Evolutionary conservation across 2,113 vertebrate genomes (phyloP).

Genomic region (Syngnathus scovelli): DNA sequence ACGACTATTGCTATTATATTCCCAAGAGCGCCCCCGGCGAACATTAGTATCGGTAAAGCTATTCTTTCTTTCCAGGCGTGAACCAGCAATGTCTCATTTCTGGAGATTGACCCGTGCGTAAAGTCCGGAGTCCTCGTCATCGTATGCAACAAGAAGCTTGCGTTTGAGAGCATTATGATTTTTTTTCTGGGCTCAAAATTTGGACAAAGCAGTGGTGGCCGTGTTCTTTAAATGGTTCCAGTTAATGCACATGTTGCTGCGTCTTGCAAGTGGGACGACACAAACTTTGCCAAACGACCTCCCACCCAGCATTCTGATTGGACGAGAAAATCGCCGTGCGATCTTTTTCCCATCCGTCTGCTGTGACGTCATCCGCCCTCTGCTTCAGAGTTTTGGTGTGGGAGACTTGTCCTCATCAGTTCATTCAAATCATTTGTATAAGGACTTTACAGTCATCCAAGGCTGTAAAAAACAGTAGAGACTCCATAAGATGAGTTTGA

Average conservation of each 20-base stretch:
- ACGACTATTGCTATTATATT: constrained; percentile 91
- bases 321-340: not conserved
- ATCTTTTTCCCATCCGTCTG: not conserved
- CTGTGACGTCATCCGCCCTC: constrained; percentile 21
- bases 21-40: constrained; percentile 88
- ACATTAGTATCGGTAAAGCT: constrained; percentile 86
- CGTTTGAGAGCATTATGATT: constrained; percentile 1
- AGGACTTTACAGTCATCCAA: not conserved
- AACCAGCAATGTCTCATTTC: constrained; percentile 8
- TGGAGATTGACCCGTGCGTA: constrained; percentile 35
- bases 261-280: not conserved
- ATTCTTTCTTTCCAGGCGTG: not conserved
- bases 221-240: not conserved
- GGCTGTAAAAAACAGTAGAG: no score
- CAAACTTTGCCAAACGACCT: not conserved
- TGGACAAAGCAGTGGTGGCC: not conserved
- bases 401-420: no score
- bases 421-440: not conserved
- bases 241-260: not conserved
- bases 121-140: constrained; percentile 37
- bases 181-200: not conserved
- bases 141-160: not conserved
- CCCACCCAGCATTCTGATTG: not conserved
- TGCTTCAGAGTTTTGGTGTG: not conserved
- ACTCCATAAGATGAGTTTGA: not conserved